Evolutionary conservation across 2,113 vertebrate species (phyloP).

Genomic region (Ailurus styani): DNA sequence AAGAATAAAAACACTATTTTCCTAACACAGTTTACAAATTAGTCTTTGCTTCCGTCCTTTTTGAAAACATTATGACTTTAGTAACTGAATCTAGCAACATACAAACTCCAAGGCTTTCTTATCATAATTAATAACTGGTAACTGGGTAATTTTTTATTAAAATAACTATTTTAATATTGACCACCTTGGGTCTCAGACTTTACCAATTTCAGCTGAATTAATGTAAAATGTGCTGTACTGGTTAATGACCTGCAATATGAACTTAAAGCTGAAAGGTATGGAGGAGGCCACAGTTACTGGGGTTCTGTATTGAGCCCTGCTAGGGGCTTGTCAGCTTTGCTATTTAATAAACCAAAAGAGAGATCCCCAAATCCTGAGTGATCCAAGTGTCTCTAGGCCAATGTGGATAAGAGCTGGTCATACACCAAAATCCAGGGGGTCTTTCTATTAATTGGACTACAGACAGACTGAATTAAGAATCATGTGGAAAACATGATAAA

Average conservation of each 20-base stretch:
- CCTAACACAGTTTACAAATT: background rate
- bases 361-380: background rate
- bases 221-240: background rate
- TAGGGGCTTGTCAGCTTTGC: background rate
- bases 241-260: background rate
- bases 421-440: background rate
- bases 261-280: background rate
- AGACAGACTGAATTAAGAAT: background rate
- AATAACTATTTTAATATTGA: background rate
- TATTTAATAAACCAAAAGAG: background rate
- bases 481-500: background rate
- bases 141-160: background rate
- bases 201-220: background rate
- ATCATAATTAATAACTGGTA: background rate
- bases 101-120: constrained; percentile 2
- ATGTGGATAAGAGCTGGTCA: background rate
- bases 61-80: constrained; percentile 5
- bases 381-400: background rate
- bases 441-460: background rate
- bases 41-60: background rate
- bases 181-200: background rate
- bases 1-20: background rate
- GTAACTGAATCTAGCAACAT: background rate
- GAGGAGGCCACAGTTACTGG: background rate
- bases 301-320: background rate